A percentile compares a stretch with the other conserved stretches of the same genome.
Evolutionary conservation across 2,797 vertebrate species (phyloP).

Genomic region (Trichosurus vulpecula): DNA sequence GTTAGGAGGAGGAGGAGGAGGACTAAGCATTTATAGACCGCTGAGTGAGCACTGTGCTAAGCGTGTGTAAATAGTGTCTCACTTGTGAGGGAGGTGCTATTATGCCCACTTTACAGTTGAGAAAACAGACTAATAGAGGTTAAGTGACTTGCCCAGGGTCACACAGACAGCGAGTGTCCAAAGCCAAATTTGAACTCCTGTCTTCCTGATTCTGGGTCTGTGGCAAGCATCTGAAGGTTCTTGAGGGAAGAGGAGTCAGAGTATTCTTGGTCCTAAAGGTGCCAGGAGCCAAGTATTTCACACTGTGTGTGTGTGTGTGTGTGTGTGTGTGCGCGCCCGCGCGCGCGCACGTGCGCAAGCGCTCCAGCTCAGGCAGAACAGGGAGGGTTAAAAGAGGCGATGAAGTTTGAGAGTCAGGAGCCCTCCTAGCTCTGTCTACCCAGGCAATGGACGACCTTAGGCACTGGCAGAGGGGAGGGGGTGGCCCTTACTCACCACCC

Average conservation of each 20-base stretch:
- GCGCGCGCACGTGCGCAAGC: too few relatives aligned
- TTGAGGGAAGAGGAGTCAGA: not conserved
- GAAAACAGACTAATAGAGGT: not conserved
- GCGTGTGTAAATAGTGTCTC: not conserved
- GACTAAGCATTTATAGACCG: not conserved
- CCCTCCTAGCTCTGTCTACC: too few relatives aligned
- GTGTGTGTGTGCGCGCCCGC: too few relatives aligned
- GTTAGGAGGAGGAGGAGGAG: too few relatives aligned
- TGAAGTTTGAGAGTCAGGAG: too few relatives aligned
- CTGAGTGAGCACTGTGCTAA: not conserved
- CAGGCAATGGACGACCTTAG: not conserved
- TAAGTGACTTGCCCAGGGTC: not conserved
- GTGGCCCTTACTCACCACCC: fast-evolving
- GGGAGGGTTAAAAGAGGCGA: too few relatives aligned
- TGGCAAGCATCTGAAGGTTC: not conserved
- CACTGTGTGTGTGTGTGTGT: too few relatives aligned
- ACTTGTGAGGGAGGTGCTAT: not conserved
- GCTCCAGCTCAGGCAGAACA: too few relatives aligned
- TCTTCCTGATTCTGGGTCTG: not conserved
- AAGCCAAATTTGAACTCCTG: not conserved
- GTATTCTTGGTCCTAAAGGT: too few relatives aligned
- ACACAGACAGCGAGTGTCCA: not conserved
- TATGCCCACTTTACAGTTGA: not conserved
- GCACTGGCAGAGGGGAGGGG: too few relatives aligned
- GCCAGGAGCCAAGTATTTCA: too few relatives aligned